Base-by-base conservation (phyloP, 2,113 vertebrate species). In the Cisticola juncidis region DNA sequence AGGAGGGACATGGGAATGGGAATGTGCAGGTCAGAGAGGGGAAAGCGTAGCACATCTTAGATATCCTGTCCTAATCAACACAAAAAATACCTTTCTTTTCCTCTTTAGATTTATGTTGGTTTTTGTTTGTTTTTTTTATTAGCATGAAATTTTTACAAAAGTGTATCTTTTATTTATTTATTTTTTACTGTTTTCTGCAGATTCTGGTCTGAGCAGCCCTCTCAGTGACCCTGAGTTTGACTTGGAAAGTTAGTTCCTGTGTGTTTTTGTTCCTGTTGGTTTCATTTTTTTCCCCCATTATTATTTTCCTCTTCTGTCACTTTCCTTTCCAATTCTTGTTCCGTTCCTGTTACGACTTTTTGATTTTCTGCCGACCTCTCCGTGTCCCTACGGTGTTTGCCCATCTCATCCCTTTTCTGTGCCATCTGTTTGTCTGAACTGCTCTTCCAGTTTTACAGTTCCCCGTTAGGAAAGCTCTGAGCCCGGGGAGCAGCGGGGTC, bases 211-310 rank as follows among this genome's bases (percentile, higher is more conserved):
- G 97, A 99, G 99, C 99, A 98, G 99, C 98, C 99, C 99, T 98
- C 98, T 99, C 98, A 99, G 98, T 98, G 99, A 99, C 98, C 98
- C 98, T 97, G 98, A 99, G 98, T 99, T 99, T 99, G 98, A 98
- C 98, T 99, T 98, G 97, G 99, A 99, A 99, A 99, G 99, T 99
- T 99, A 99, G 99, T 99, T 98, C 98, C 98, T 97, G 97, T 97
- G 97, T 98, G 98, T 98, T 97, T 98, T 98, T 97, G 98, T 98
- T 98, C 97, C 96, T 93, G 96, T 98, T 97, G 97, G 97, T 98
- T 97, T 97, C 95, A 93, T 94, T 97, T 96, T 74, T 74, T 17
- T 11, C 51, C 18, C 96, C 96, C 96, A 81, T 92, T 82, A 61
- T 80, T 74, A 64, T 81, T 88, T 76, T 83, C 86, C 86, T 95